Conservation (phyloP, 2,113 vertebrate genomes). For the Pantherophis guttatus region DNA sequence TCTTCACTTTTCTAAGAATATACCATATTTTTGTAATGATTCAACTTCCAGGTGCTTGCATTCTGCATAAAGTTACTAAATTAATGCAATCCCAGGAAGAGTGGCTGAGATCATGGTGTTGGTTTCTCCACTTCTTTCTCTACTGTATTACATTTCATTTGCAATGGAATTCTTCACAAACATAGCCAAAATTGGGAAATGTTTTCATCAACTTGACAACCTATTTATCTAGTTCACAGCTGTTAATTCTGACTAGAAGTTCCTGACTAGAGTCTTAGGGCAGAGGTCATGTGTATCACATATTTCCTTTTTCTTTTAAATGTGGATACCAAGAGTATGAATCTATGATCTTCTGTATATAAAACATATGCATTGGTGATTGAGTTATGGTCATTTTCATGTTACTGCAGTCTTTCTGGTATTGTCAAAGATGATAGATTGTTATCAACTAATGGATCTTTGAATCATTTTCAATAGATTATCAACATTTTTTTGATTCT, state of each 20-base stretch:
- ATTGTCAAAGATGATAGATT: background rate
- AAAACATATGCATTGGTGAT: background rate
- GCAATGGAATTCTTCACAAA: background rate
- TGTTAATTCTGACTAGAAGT: background rate
- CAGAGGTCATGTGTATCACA: background rate
- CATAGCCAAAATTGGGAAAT: background rate
- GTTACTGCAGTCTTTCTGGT: background rate
- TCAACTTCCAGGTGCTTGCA: conserved; percentile 4
- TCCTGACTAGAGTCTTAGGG: background rate
- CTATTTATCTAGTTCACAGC: background rate
- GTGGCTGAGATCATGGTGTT: background rate
- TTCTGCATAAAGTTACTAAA: background rate
- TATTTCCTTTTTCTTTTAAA: background rate
- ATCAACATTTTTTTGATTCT: background rate
- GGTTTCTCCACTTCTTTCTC: background rate
- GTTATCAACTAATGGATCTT: background rate
- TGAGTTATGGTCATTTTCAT: background rate
- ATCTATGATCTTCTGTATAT: background rate
- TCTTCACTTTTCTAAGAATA: background rate
- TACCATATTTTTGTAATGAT: background rate
- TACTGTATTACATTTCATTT: background rate
- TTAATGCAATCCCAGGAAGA: background rate
- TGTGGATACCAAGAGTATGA: background rate
- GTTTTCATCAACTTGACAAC: background rate
- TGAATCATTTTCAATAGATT: background rate